Base-by-base conservation (phyloP, 2,113 vertebrate genomes). In the Conger conger region DNA sequence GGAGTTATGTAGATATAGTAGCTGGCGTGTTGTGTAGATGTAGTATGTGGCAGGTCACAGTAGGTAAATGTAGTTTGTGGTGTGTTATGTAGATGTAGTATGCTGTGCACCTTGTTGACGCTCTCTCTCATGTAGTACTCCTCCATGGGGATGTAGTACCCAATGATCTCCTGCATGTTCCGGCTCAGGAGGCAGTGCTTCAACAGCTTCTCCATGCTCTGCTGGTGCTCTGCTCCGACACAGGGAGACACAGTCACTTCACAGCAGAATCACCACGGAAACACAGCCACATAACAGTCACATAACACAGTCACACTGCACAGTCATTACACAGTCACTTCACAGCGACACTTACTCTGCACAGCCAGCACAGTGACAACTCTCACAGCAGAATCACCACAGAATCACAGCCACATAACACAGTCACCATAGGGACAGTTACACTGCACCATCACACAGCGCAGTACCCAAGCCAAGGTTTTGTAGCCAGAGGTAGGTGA, bases 61-160 rank as follows among this genome's bases (percentile, higher is more conserved):
- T 73, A 17, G 0, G 38, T 35, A 82, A 37, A 16, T 42, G 30
- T 76, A 73, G 37, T 50, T 4, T 83, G 38, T 73, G 57, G 1
- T 73, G 7, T n/a, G 30, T 63, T 18, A 8, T 73, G 68, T 13
- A 73, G 57, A n/a, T 6, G 13, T 36, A 17, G 40, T n/a, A 33
- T 16, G 18, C 5, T 23, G 27, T 33, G 16, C 90, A 99, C 98
- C 97, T 99, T 99, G 92, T 97, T 99, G 83, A 99, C 98, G 0
- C 97, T 97, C 90, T 99, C 98, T 82, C 97, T 96, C 98, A 99
- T 99, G 94, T 99, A 99, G 89, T 98, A 99, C 86, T 99, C 97
- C 89, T 99, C 98, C 98, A 99, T 99, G 79, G 98, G 98, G 89
- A 99, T 96, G 81, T 99, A 99, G 80, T 95, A 98, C 76, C 98